A percentile compares a stretch with the other conserved stretches of the same genome.
Evolutionary conservation across 2,797 vertebrate species (phyloP).

Genomic region (Anas georgica): DNA sequence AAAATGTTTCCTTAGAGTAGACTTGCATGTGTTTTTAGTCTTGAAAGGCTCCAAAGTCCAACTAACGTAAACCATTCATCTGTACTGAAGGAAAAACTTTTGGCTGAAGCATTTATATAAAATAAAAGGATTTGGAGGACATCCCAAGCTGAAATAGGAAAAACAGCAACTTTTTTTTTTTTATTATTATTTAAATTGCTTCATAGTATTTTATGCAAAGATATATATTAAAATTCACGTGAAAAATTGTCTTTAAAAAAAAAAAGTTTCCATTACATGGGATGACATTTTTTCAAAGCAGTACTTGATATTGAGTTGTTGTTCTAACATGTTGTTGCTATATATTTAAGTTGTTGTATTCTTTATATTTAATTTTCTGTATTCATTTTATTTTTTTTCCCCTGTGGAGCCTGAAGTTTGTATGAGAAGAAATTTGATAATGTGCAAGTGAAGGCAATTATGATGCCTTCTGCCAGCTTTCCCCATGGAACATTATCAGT

Average conservation of each 20-base stretch:
- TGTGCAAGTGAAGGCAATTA: neutral
- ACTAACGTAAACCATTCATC: neutral
- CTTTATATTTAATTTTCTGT: neutral
- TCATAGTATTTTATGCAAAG: neutral
- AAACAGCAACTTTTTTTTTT: neutral
- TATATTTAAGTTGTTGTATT: neutral
- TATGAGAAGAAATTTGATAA: neutral
- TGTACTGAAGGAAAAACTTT: neutral
- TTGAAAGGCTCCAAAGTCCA: neutral
- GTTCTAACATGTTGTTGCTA: neutral
- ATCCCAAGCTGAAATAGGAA: neutral
- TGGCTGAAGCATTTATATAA: neutral
- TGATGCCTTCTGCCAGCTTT: neutral
- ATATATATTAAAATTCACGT: neutral
- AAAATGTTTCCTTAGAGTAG: neutral
- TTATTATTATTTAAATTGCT: neutral
- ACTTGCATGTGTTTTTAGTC: rapidly evolving
- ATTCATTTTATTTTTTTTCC: neutral
- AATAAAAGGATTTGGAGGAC: neutral
- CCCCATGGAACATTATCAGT: neutral
- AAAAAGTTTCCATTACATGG: neutral
- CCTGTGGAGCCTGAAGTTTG: neutral
- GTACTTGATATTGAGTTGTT: neutral
- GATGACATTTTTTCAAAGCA: neutral
- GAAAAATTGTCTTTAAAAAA: neutral